Percentiles rank a stretch among this genome's conserved stretches.
Evolutionary conservation across 2,888 invertebrate species (phyloP).

Genomic region (Chrysotoxum bicinctum): DNA sequence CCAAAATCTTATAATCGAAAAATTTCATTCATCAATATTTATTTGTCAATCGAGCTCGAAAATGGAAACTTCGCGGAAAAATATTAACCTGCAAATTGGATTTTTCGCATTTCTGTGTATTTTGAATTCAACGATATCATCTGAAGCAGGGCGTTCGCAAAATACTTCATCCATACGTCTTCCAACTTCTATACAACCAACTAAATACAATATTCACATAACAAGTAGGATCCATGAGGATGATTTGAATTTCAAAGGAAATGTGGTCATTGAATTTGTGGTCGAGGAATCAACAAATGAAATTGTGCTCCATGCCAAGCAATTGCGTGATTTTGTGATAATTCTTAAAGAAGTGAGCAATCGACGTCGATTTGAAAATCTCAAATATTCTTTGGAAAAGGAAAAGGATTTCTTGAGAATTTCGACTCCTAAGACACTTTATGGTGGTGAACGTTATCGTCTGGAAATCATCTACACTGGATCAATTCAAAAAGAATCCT

Average conservation of each 20-base stretch:
- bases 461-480: background rate
- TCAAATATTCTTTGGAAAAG: background rate
- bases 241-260: background rate
- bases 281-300: background rate
- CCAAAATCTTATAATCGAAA: background rate
- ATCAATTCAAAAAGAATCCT: background rate
- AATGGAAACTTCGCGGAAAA: background rate
- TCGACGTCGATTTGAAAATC: background rate
- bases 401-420: constrained; percentile 4
- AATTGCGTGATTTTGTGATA: background rate
- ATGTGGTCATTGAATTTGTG: background rate
- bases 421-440: background rate
- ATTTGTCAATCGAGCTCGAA: background rate
- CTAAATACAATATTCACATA: constrained; percentile 9
- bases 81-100: background rate
- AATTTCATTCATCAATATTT: background rate
- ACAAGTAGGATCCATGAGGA: background rate
- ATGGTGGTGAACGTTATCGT: background rate
- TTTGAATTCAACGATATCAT: background rate
- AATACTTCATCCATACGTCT: background rate
- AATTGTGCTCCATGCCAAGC: constrained; percentile 6
- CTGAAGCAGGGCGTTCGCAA: background rate
- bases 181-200: background rate
- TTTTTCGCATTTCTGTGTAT: background rate
- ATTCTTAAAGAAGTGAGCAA: background rate